Base-by-base conservation (phyloP, 2,113 vertebrate species). In the Tachysurus fulvidraco region DNA sequence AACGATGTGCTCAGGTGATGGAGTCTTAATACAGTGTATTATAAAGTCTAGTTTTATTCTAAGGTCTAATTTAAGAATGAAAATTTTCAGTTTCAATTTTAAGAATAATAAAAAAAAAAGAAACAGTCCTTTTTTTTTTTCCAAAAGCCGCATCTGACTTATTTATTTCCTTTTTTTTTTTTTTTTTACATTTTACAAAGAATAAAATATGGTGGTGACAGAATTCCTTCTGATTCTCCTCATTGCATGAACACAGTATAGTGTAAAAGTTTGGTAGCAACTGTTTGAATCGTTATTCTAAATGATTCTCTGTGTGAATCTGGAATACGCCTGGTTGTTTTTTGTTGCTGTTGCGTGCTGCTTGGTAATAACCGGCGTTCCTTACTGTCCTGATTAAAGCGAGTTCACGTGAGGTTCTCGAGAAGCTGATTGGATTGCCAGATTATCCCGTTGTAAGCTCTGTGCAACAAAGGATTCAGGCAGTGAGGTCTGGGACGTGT, bases 371-470 rank as follows among this genome's bases (percentile, higher is more conserved):
- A 46, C 59, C 25, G 23, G 46, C 41, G 67, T 36, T 74, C 64
- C 83, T 81, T 50, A 81, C 54, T 50, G 67, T 67, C n/a, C 44
- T n/a, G 55, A 28, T 52, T 60, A 82, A 74, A 62, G 14, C 12
- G 23, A 41, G 57, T 62, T 74, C 62, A 83, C 28, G 25, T 44
- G 86, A 79, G 14, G 83, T 57, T 71, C 86, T 64, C 23, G 36
- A 86, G 85, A 59, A 88, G 71, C 23, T 79, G 69, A 89, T 84
- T 28, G 79, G 86, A 88, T 89, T 85, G 54, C 19, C 71, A 57
- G 59, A 77, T 86, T 79, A 89, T 67, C 71, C n/a, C 17, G 65
- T 54, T 54, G 81, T 83, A 84, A 71, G 30, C 67, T 83, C 36
- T 50, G 50, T 17, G 50, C 86, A 69, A 50, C 65, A 73, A 79